Evolutionary conservation across 2,113 vertebrate genomes (phyloP).

Genomic region (Pluvianellus socialis): DNA sequence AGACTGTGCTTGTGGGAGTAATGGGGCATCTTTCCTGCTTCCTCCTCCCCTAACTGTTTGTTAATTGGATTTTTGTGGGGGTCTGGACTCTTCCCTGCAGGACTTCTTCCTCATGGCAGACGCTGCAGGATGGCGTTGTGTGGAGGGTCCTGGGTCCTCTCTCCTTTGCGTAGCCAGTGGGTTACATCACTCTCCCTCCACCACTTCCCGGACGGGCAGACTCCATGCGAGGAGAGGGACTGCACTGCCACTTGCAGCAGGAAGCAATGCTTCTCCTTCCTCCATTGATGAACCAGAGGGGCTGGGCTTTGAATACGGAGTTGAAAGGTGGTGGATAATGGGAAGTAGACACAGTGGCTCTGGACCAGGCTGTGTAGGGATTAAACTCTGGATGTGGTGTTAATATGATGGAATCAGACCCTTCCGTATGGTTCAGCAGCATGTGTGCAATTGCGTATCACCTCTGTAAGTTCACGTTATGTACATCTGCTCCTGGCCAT

Average conservation of each 20-base stretch:
- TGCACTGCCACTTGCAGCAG: neutral
- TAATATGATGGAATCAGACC: neutral
- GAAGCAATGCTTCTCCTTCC: neutral
- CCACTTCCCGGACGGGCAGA: neutral
- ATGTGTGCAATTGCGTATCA: neutral
- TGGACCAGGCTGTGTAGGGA: neutral
- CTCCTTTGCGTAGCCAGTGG: fast-evolving
- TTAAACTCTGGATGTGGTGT: neutral
- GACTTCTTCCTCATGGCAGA: neutral
- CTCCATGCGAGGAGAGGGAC: neutral
- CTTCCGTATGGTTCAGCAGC: neutral
- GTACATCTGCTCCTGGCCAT: neutral
- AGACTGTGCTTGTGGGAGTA: neutral
- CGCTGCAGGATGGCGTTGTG: neutral
- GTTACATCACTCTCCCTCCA: neutral
- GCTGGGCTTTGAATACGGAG: neutral
- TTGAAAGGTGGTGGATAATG: neutral
- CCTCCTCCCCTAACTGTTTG: neutral
- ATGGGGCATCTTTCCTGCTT: neutral
- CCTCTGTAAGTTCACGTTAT: neutral
- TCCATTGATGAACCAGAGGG: neutral
- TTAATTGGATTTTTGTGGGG: neutral
- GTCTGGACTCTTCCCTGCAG: neutral
- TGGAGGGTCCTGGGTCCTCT: neutral
- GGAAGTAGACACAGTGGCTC: neutral